Evolutionary conservation across 2,888 invertebrate species (phyloP), one percentile per base, ranked within the genome.

Genomic region (Leucoptera coffeella): DNA sequence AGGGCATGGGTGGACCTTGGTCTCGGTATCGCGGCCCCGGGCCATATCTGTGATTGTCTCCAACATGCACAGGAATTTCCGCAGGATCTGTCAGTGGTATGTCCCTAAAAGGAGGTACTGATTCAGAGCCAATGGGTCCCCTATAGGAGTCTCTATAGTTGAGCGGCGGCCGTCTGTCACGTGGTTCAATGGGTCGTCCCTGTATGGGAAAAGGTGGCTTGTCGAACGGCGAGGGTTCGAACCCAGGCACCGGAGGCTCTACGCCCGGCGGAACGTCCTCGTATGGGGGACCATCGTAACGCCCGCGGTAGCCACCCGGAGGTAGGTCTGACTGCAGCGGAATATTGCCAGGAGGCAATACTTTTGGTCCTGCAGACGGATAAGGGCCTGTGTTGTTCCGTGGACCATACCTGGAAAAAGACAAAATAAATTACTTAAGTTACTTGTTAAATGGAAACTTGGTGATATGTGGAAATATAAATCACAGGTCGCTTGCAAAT

Each of bases 211-310:
- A 62, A 7, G 49, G 31, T n/a, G 60, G 59, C 38, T 69, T 69
- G 38, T 74, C 73, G 39, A 73, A 73, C 8, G 73, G 71, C 2
- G 74, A 64, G 13, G 69, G 67, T 42, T 79, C 79, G 42, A 75
- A 74, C 13, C 78, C 79, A 20, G 77, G 78, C 12, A 75, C 72
- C 2, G 77, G 73, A 4, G 78, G 77, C 41, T 79, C 77, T 2
- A 79, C 77, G 9, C 77, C 78, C 6, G 78, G 78, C 10, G 77
- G 77, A 30, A 73, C 64, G 22, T 77, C 73, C 38, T 77, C 77
- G 39, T 75, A 77, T 12, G 61, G 59, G 8, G 36, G 32, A 6
- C 36, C 52, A 19, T 69, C 67, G 37, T 60, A 69, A 5, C 67
- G 60, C 25, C 58, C 60, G 25, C 60, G 48, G 40, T 59, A 67